Conservation (phyloP, 2,113 vertebrate genomes). For the Pteruthius melanotis region DNA sequence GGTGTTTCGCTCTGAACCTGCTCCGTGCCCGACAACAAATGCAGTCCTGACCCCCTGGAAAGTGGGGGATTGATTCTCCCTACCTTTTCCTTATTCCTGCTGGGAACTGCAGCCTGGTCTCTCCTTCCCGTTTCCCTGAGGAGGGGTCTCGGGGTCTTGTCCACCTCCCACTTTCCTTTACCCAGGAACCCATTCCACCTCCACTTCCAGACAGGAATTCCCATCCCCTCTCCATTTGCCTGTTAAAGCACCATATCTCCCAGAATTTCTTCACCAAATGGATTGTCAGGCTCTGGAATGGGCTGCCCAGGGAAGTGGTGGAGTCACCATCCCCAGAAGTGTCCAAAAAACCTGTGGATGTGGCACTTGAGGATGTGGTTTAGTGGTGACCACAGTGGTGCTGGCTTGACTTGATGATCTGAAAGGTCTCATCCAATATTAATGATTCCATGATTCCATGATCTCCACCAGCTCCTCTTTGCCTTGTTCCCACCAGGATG, state of each 20-base stretch:
- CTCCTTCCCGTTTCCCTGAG: neutral
- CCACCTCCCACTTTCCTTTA: neutral
- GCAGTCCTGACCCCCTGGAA: neutral
- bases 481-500: neutral
- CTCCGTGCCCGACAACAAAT: neutral
- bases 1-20: neutral
- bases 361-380: neutral
- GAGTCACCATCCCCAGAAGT: neutral
- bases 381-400: neutral
- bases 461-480: neutral
- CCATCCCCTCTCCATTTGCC: accelerated
- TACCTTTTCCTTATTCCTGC: neutral
- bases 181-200: accelerated
- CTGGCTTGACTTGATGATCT: neutral
- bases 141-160: too few relatives aligned
- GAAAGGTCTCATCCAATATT: neutral
- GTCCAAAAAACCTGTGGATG: neutral
- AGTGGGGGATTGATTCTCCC: neutral
- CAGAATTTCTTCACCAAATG: neutral
- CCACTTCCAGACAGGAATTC: neutral
- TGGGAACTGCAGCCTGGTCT: neutral
- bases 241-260: accelerated
- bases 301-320: neutral
- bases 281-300: neutral
- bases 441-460: neutral